Base-by-base conservation (phyloP, 2,113 vertebrate species). In the Haemorhous mexicanus region DNA sequence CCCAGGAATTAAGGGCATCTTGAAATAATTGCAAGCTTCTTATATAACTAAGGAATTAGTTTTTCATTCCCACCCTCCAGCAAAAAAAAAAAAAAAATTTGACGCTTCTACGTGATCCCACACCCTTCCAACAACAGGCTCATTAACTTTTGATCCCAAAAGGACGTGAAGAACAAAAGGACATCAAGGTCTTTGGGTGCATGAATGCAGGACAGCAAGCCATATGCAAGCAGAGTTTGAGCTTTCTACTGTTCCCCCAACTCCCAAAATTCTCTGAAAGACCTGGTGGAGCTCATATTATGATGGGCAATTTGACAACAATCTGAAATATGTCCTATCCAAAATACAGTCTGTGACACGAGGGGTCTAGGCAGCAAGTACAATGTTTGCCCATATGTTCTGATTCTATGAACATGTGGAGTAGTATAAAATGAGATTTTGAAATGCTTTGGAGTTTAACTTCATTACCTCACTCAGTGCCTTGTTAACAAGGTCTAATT, bases 391-490 rank as follows among this genome's bases (percentile, higher is more conserved):
- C 68, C 35, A 3, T 4, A 11, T 27, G 39, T 27, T 66, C 37
- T 0, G 13, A 58, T 19, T 37, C 64, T 63, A 2, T 33, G 47
- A 74, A 49, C 41, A 26, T 1, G 6, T 24, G 15, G 32, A 78
- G 12, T 4, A 64, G 32, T 35, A 80, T n/a, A 70, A 82, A 92
- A 59, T 12, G 17, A 79, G 41, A 52, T 26, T 68, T 47, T 64
- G 5, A 92, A 89, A 87, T 79, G 47, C 66, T 91, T 85, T 61
- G 8, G 41, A 53, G 53, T 87, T 86, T 44, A 64, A 61, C 49
- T 68, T 63, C 49, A 35, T 87, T 77, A 41, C 80, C 50, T 76
- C 83, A 72, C n/a, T 90, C 86, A 80, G n/a, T 79, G 70, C 77
- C 55, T 85, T 2, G 0, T 72, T 94, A 95, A 50, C 43, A 8